phyloP scores from a whole-genome alignment of 1,140 invertebrate species.

The Paralvinella palmiformis region DNA sequence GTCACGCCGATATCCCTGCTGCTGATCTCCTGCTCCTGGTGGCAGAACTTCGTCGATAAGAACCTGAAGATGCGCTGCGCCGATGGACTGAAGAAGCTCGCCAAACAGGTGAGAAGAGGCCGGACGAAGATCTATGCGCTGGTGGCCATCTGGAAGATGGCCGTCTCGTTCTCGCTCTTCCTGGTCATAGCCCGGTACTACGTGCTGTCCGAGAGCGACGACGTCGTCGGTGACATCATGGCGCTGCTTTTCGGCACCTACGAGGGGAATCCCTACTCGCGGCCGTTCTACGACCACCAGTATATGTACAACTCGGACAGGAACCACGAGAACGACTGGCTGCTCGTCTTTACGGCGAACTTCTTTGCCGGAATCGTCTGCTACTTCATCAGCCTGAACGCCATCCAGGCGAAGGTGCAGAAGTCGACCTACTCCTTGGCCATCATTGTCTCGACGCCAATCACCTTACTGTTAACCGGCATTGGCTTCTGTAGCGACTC shows the following conservation, averaged over 20 bases:
- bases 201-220: constrained; percentile 31
- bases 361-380: constrained; percentile 35
- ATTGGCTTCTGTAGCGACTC: constrained; percentile 31
- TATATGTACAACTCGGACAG: constrained; percentile 27
- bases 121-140: neutral
- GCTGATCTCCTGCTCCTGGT: constrained; percentile 41
- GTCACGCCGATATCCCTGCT: constrained; percentile 36
- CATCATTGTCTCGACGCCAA: constrained; percentile 25
- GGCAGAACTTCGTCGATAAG: constrained; percentile 46
- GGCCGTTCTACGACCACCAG: constrained; percentile 22
- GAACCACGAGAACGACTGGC: constrained; percentile 20
- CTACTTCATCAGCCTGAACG: constrained; percentile 41
- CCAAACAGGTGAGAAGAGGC: constrained; percentile 10
- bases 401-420: constrained; percentile 44
- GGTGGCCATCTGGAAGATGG: neutral
- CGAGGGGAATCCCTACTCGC: neutral
- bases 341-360: constrained; percentile 36
- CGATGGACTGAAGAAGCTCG: neutral
- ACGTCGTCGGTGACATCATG: constrained; percentile 25
- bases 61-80: neutral
- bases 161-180: neutral
- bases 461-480: constrained; percentile 35
- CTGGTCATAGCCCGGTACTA: no score
- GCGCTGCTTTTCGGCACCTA: constrained; percentile 29
- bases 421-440: constrained; percentile 40